Conservation (phyloP, 2,797 vertebrate genomes). For the Capromys pilorides region DNA sequence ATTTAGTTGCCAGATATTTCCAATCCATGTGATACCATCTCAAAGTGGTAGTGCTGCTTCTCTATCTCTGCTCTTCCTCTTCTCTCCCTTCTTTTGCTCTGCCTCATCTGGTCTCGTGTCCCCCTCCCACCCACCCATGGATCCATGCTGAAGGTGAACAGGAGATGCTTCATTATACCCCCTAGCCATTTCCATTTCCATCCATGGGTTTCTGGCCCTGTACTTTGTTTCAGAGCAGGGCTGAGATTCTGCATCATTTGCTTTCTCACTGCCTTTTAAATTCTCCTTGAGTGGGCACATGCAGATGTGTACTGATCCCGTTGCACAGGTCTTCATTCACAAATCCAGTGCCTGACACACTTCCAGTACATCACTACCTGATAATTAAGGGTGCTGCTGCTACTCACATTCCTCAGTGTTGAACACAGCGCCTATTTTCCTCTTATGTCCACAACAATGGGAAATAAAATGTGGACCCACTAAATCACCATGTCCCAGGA, state of each 20-base stretch:
- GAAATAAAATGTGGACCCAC: too few species aligned
- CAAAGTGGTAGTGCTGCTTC: not conserved
- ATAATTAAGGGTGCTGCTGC: not conserved
- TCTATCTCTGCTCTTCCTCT: not conserved
- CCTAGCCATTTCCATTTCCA: not conserved
- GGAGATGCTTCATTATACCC: not conserved
- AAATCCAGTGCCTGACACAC: not conserved
- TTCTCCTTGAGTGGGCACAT: not conserved
- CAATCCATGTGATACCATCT: not conserved
- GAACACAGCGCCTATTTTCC: too few species aligned
- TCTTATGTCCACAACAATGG: too few species aligned
- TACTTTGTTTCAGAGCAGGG: not conserved
- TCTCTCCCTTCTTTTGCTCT: too few species aligned
- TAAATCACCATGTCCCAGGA: too few species aligned
- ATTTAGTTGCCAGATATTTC: not conserved
- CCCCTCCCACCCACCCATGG: too few species aligned
- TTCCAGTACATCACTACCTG: not conserved
- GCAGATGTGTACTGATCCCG: not conserved
- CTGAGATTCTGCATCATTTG: not conserved
- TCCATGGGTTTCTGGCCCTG: not conserved
- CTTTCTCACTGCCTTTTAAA: not conserved
- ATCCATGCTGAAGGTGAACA: not conserved
- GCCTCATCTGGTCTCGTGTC: too few species aligned
- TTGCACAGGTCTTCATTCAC: not conserved
- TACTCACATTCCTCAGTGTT: too few species aligned